Base-by-base conservation (phyloP, 2,797 vertebrate species). In the Tangara arthus region DNA sequence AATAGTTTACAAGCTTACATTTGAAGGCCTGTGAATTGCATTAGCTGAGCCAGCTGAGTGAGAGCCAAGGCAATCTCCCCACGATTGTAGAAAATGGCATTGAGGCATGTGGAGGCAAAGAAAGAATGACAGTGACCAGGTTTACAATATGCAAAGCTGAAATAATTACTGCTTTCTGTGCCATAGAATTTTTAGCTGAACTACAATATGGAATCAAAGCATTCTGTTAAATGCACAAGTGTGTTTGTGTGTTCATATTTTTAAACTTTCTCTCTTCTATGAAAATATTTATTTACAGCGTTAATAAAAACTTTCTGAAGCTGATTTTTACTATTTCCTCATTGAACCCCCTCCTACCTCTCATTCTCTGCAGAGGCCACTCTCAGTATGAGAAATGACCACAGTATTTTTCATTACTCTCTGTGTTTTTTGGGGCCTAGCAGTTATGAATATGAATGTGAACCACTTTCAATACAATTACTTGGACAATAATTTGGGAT, bases 21-120 rank as follows among this genome's bases (percentile, higher is more conserved):
- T 90, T 94, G 96, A 96, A 94, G 95, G 92, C 96, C 89, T 91
- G 85, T 94, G 95, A 94, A 97, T 96, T 95, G 79, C 94, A 89
- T 91, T 84, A 89, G 87, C 77, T 66, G 87, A 96, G 95, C 97
- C 96, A 97, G 93, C 95, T 96, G 96, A 96, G 83, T 46, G 46
- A 93, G 78, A 96, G 96, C 96, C 96, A 97, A 97, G 90, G 90
- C 94, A 95, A 97, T 96, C 94, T 96, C 95, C 85, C 87, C 94
- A 93, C 41, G 34, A 91, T 46, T 95, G 86, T 89, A 89, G 82
- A 84, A 94, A 95, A 94, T 70, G 95, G 94, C 96, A 94, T 63
- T 96, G 93, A 96, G 85, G 94, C 96, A 93, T 95, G 94, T 91
- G 94, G 92, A 96, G 87, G 91, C 89, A 95, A 93, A 95, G 89